These are phyloP conservation scores for Papilio xuthus DNA, from an alignment of 1,140 invertebrate genomes.

Conservation along the genomic window DNA sequence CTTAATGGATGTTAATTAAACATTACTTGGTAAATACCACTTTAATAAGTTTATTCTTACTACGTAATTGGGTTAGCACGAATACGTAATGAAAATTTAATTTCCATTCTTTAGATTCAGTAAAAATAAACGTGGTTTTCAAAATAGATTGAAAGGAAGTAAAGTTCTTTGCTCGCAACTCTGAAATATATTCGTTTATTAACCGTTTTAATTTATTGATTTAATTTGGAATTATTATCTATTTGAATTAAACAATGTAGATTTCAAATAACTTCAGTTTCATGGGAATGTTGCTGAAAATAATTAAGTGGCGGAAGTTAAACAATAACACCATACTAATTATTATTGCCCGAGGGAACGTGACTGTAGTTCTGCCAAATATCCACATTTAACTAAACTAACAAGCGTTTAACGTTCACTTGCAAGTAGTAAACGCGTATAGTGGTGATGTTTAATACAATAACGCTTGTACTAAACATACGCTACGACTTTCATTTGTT, in stretches of 20 bases:
- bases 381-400: slow-evolving; percentile 24
- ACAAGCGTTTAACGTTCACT: slow-evolving; percentile 4
- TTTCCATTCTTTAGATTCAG: too few relatives aligned
- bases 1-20: background rate
- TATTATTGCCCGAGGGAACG: slow-evolving; percentile 15
- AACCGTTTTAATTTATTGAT: too few relatives aligned
- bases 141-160: too few relatives aligned
- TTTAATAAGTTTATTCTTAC: too few relatives aligned
- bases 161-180: too few relatives aligned
- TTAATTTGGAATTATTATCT: background rate
- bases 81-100: too few relatives aligned
- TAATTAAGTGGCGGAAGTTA: slow-evolving; percentile 15
- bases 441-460: slow-evolving; percentile 12
- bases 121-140: too few relatives aligned
- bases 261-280: background rate
- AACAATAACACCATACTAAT: slow-evolving; percentile 20
- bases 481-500: background rate
- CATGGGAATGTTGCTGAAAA: background rate
- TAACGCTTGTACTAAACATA: background rate
- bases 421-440: slow-evolving; percentile 4
- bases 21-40: background rate
- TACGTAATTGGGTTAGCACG: too few relatives aligned
- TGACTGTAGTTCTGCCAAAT: slow-evolving; percentile 4
- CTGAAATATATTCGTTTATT: too few relatives aligned
- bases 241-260: background rate